Evolutionary conservation across 2,888 invertebrate genomes (phyloP).

Genomic region (Sesamia inferens): DNA sequence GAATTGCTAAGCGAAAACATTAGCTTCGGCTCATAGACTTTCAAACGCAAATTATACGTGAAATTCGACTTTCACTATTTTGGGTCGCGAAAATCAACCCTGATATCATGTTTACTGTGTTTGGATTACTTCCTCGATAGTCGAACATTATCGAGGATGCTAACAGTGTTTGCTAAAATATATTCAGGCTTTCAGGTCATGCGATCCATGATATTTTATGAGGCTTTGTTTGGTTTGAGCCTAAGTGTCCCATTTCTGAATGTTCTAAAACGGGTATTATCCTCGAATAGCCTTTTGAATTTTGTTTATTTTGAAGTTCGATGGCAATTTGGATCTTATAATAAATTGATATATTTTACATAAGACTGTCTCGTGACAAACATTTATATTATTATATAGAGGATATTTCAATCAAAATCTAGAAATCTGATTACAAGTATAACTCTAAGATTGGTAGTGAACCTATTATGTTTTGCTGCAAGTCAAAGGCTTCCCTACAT

Average conservation of each 20-base stretch:
- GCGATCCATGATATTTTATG: constrained; percentile 53
- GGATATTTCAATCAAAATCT: too few relatives aligned
- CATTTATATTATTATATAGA: too few relatives aligned
- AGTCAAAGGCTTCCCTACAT: too few relatives aligned
- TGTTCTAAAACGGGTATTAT: constrained; percentile 40
- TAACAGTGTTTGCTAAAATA: constrained; percentile 51
- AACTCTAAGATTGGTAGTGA: too few relatives aligned
- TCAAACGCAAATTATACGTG: constrained; percentile 87
- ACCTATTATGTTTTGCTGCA: too few relatives aligned
- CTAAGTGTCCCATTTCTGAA: constrained; percentile 42
- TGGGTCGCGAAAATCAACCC: constrained; percentile 74
- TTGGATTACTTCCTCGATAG: constrained; percentile 70
- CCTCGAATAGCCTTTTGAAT: constrained; percentile 28
- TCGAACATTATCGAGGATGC: constrained; percentile 60
- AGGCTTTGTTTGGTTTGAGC: constrained; percentile 45
- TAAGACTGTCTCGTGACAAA: too few relatives aligned
- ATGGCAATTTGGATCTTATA: constrained; percentile 30
- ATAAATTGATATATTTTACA: neutral
- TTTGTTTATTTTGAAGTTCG: constrained; percentile 38
- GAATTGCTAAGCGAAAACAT: constrained; percentile 87
- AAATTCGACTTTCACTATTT: constrained; percentile 85
- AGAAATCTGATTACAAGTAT: too few relatives aligned
- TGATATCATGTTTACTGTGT: constrained; percentile 71
- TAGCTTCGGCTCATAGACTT: constrained; percentile 86
- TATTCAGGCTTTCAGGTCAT: constrained; percentile 53